Evolutionary conservation across 2,888 invertebrate genomes (phyloP), one percentile per base, ranked within the genome.

Genomic region (Onthophagus sagittarius): DNA sequence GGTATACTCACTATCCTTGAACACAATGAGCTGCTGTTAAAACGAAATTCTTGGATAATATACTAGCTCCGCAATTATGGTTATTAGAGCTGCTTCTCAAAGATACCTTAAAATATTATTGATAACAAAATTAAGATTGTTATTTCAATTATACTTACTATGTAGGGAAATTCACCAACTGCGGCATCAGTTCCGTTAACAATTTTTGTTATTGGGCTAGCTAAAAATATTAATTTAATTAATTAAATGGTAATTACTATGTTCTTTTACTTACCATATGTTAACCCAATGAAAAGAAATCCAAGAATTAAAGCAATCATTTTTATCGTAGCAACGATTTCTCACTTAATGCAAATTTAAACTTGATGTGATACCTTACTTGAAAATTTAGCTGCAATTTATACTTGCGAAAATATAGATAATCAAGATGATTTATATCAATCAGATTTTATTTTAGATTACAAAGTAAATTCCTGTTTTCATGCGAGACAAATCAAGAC

Each of bases 161-260:
- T 78, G 63, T 76, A 78, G n/a, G 77, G 77, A 75, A 78, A 72
- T 77, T 78, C 78, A 53, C 78, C 78, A 7, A 31, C 23, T n/a
- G 71, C 62, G 2, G 78, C 78, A 70, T 76, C 71, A 11, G 77
- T 77, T 63, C 78, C 78, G 62, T 77, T 77, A 7, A 78, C 77
- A 70, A 78, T 76, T 67, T 72, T 72, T 62, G 23, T 15, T 3
- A 72, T 13, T 11, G 72, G 62, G 15, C 7, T 70, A 53, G 39
- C 39, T 53, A 53, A 53, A 53, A 53, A 23, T 23, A 23, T 23
- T 23, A 23, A 23, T 23, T 23, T 23, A 53, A 53, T 53, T 9
- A 53, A 53, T 53, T 53, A 53, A 53, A 7, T 53, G 6, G 11
- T 53, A 53, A 53, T 9, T 53, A 53, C 6, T 53, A 9, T 9